A percentile compares a stretch with the other conserved stretches of the same genome.
These are phyloP conservation scores for Baccha elongata DNA, from an alignment of 2,888 invertebrate genomes.

Conservation along the genomic window DNA sequence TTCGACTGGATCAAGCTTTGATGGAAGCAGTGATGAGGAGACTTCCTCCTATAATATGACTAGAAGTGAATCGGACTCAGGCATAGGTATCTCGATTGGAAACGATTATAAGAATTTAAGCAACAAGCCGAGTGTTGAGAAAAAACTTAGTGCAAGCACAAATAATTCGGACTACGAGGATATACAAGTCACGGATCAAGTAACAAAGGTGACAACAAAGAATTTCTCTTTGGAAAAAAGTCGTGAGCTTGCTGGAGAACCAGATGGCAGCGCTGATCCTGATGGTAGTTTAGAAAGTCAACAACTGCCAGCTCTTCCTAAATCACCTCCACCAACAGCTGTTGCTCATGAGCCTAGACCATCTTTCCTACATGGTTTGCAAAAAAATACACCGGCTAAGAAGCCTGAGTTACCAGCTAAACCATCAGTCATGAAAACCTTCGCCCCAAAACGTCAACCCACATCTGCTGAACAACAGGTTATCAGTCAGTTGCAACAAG, in stretches of 20 bases:
- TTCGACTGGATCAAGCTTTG: slow-evolving; percentile 82
- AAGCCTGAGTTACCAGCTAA: slow-evolving; percentile 89
- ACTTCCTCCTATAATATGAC: slow-evolving; percentile 82
- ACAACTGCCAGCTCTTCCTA: slow-evolving; percentile 86
- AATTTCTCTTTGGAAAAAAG: slow-evolving; percentile 84
- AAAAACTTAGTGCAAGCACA: slow-evolving; percentile 80
- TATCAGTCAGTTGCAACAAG: slow-evolving; percentile 84
- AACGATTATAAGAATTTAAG: slow-evolving; percentile 79
- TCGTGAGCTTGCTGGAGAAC: slow-evolving; percentile 91
- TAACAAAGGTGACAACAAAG: slow-evolving; percentile 61
- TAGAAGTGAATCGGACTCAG: slow-evolving; percentile 82
- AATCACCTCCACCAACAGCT: slow-evolving; percentile 81
- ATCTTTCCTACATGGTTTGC: slow-evolving; percentile 89
- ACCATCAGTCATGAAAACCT: slow-evolving; percentile 84
- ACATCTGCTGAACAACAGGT: slow-evolving; percentile 82
- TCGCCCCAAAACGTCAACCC: slow-evolving; percentile 84
- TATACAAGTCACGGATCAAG: slow-evolving; percentile 80
- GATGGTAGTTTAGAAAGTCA: slow-evolving; percentile 86
- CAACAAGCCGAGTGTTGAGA: slow-evolving; percentile 77
- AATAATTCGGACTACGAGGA: slow-evolving; percentile 82
- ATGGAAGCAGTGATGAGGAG: slow-evolving; percentile 82
- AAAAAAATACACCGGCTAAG: slow-evolving; percentile 82
- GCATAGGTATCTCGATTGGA: slow-evolving; percentile 82
- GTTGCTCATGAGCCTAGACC: slow-evolving; percentile 83
- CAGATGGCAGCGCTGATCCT: slow-evolving; percentile 93